These are phyloP conservation scores for Pempheris klunzingeri DNA, from an alignment of 2,797 vertebrate species.

Conservation along the genomic window DNA sequence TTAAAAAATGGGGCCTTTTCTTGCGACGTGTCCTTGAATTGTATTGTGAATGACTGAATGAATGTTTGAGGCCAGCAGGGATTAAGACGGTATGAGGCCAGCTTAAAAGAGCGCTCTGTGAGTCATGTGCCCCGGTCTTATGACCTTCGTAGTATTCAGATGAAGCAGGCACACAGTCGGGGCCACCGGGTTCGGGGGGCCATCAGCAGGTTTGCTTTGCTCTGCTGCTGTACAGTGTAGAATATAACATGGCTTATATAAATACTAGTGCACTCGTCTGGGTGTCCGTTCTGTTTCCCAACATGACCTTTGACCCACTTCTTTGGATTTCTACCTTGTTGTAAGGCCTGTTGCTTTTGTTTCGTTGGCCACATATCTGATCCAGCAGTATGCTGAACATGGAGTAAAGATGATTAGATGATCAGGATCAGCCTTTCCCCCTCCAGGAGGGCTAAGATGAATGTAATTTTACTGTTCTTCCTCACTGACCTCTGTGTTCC, in stretches of 20 bases:
- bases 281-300: conserved; percentile 4
- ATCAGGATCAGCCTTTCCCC: background rate
- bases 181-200: conserved; percentile 4
- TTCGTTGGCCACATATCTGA: background rate
- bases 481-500: background rate
- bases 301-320: background rate
- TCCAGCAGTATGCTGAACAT: background rate
- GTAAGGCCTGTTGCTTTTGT: background rate
- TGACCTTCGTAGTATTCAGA: conserved; percentile 59
- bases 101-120: conserved; percentile 30
- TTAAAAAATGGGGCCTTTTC: background rate
- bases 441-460: background rate
- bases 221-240: background rate
- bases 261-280: background rate
- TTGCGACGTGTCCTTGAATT: background rate
- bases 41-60: conserved; percentile 37
- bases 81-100: conserved; percentile 58
- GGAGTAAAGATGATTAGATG: background rate
- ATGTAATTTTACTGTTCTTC: background rate
- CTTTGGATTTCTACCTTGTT: background rate
- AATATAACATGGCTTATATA: background rate
- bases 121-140: conserved; percentile 72
- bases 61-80: conserved; percentile 26
- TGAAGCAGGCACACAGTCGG: background rate
- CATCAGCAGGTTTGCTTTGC: background rate